A percentile compares a stretch with the other conserved stretches of the same genome.
Conservation (phyloP, 2,797 vertebrate genomes). For the Catharus ustulatus region DNA sequence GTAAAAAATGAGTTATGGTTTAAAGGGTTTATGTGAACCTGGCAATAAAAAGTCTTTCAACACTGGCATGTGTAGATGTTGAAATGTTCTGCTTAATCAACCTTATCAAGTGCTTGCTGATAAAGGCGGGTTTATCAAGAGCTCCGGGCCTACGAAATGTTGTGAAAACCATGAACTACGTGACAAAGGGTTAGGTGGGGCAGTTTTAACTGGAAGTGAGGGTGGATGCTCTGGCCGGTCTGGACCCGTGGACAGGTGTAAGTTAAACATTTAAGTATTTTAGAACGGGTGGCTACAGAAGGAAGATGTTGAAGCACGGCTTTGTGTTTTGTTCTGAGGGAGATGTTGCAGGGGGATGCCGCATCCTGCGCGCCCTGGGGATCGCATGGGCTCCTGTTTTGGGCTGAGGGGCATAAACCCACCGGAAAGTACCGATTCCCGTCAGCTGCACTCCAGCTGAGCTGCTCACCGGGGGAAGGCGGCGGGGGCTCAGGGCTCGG, state of each 20-base stretch:
- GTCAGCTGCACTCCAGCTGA: fast-evolving
- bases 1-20: background rate
- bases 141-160: background rate
- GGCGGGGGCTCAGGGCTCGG: background rate
- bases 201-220: background rate
- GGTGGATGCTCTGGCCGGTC: background rate
- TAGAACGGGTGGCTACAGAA: background rate
- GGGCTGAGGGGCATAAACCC: background rate
- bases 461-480: background rate
- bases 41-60: background rate
- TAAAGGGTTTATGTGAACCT: background rate
- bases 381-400: background rate
- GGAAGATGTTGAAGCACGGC: fast-evolving
- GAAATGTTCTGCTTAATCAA: background rate
- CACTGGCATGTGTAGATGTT: background rate
- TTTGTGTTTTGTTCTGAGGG: background rate
- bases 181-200: too few species aligned
- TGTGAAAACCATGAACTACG: background rate
- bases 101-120: background rate
- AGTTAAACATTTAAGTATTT: background rate
- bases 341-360: background rate
- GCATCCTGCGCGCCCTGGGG: background rate
- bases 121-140: background rate
- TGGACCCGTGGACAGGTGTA: too few species aligned
- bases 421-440: background rate